Base-by-base conservation (phyloP, 2,888 invertebrate species). In the Matsumyia berberina region DNA sequence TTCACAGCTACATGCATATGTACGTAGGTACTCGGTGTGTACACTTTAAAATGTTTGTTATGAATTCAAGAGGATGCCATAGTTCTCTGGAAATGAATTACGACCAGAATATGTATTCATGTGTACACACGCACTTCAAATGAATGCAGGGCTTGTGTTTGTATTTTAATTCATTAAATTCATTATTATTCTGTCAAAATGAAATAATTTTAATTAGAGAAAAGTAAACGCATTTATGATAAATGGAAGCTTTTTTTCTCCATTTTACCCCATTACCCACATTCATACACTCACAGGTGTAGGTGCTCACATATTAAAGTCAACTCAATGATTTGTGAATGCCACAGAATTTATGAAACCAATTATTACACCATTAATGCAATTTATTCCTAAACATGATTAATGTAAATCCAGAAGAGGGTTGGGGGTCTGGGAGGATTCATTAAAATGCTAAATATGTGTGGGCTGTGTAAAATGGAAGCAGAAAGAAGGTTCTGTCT, bases 31-130 rank as follows among this genome's bases (percentile, higher is more conserved):
- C 19, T 8, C 9, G n/a, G 24, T 35, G 5, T 24, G 11, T 31
- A 39, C 24, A 35, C 37, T 58, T 70, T 70, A 58, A 70, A 70
- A 70, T 70, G 29, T 70, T 70, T 70, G 49, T 49, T 70, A 49
- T 44, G 12, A 46, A 69, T 57, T 57, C 44, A 44, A 46, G 44
- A 35, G 69, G 55, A 12, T 42, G 9, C 11, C 33, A 17, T 31
- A 42, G 29, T 12, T 29, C 12, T 7, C 15, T 5, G 44, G 37
- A 33, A n/a, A 57, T 44, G 15, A 39, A 37, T 24, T 46, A 17
- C 67, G 19, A 31, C 37, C 29, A 17, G 15, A 57, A 31, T 0
- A 19, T 17, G 2, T 19, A 17, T 53, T 12, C 46, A 62, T 37
- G 11, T 19, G 15, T 33, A 1, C n/a, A 24, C 4, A 24, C 2